phyloP scores from a whole-genome alignment of 2,797 vertebrate species.

The Channallabes apus region DNA sequence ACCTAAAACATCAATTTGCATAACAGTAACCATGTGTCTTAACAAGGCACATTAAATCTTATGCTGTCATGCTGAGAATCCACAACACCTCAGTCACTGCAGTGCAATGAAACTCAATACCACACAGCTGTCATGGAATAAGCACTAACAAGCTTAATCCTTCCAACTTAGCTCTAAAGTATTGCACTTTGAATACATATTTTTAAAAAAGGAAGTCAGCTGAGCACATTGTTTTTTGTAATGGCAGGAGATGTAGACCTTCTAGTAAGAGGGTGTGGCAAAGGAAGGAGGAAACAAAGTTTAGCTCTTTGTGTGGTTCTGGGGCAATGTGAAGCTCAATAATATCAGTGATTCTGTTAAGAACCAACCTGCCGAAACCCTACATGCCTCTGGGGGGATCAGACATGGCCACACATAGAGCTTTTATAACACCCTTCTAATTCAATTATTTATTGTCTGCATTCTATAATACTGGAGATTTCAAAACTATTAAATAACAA shows the following conservation, averaged over 20 bases:
- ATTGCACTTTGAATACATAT: slow-evolving; percentile 4
- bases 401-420: not conserved
- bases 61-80: not conserved
- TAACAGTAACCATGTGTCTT: not conserved
- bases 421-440: not conserved
- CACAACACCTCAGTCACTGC: not conserved
- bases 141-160: not conserved
- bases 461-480: too few species aligned
- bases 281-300: not conserved
- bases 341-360: not conserved
- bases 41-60: not conserved
- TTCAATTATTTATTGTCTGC: too few species aligned
- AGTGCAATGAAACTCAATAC: not conserved
- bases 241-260: not conserved
- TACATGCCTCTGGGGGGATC: not conserved
- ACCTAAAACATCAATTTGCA: slow-evolving; percentile 8
- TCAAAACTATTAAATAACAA: too few species aligned
- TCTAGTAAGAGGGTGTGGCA: not conserved
- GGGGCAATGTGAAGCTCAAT: not conserved
- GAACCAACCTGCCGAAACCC: not conserved
- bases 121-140: not conserved
- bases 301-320: not conserved
- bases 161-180: not conserved
- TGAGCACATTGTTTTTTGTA: not conserved
- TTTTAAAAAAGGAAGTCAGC: not conserved